Evolutionary conservation across 2,888 invertebrate genomes (phyloP), one percentile per base, ranked within the genome.

Genomic region (Ptilodon capucinus): DNA sequence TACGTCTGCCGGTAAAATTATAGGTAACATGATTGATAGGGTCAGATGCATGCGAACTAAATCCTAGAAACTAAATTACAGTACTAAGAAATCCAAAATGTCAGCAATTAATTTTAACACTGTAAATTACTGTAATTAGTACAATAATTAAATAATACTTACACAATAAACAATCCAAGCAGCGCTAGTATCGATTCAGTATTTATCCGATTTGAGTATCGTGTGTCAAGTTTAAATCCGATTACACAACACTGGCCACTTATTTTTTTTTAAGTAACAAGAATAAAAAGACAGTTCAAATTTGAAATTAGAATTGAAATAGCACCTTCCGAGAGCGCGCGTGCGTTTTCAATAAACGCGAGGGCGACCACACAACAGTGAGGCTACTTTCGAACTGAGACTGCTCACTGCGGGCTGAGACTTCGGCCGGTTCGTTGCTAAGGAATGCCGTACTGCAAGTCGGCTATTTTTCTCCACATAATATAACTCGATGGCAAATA

Each of bases 321-420:
- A 67, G 55, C 70, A 76, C 75, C 71, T 74, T 71, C 66, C 68
- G 71, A 68, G 53, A 62, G 71, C 75, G 80, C 79, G 79, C 67
- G 67, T 70, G 65, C 62, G 64, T 62, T 56, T 57, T 65, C 53
- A 39, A 49, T 58, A 54, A 59, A 64, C 62, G 67, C 70, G 71
- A 69, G 57, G 64, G 75, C 89, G 90, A 86, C 86, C 77, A 79
- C 71, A 71, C 78, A 54, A 70, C 68, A 68, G 74, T 75, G 75
- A 75, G 81, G 79, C 80, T 80, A 86, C 85, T 87, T 88, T 89
- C 89, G 79, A 87, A 90, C 90, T 90, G 86, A 79, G 60, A 44
- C 40, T 41, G 52, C 36, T 40, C 40, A 42, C 46, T 21, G 39
- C 36, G 39, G 52, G 42, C 50, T 48, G 50, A 57, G 51, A 66